Base-by-base conservation (phyloP, 1,140 invertebrate genomes). In the Phenacoccus solenopsis region DNA sequence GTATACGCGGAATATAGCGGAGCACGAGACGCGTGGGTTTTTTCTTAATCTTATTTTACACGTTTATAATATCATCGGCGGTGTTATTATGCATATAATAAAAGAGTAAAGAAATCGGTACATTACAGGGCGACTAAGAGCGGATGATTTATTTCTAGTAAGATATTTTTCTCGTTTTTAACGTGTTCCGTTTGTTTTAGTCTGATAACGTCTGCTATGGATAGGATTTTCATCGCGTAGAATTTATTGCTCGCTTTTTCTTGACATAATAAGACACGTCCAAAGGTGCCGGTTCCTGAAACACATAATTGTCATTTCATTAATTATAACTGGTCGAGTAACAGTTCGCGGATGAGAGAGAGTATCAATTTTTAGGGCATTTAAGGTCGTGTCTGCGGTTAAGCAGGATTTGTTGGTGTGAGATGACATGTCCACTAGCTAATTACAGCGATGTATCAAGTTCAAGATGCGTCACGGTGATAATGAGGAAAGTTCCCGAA, bases 91-190 rank as follows among this genome's bases (percentile, higher is more conserved):
- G 13, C 30, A 5, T 32, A 32, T 32, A 13, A 21, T 22, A 56
- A 70, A 38, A 25, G 22, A 16, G 12, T 35, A 67, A 70, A 21
- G 20, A 28, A 69, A 68, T 69, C 70, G 69, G 61, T 76, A 89
- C 92, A 91, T 84, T n/a, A 96, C 93, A 97, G 83, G 78, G 92
- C 91, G 27, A 98, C 92, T 72, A 97, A 90, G 79, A 97, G 97
- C 69, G 94, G 94, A 84, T 97, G 94, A 73, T 87, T 86, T 68
- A 96, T 88, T 80, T 90, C 88, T 71, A 87, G 82, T 61, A 98
- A 83, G 74, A 97, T 94, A 74, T 87, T 88, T 77, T 94, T 94
- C 80, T 97, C 94, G 78, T 95, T 96, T 80, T 91, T 93, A 21
- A 96, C 93, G 78, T 98, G 94, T 76, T 96, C 93, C 67, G 94